Conservation (phyloP, 2,888 invertebrate genomes). For the Gonocerus acuteangulatus region DNA sequence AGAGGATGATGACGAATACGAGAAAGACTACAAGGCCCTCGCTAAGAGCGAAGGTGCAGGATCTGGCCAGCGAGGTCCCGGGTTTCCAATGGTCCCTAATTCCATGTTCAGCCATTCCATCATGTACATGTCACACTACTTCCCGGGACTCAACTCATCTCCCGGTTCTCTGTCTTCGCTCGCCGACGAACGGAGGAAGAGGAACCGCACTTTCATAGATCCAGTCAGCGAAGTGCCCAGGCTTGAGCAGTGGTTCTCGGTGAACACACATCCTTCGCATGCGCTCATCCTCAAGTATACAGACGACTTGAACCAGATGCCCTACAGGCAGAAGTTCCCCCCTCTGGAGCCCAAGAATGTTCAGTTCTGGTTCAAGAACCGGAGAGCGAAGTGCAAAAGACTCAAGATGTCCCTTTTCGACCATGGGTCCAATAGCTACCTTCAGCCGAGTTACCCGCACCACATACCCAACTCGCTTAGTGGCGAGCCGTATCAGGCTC, state of each 20-base stretch:
- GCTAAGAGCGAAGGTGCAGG: slow-evolving; percentile 22
- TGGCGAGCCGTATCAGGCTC: slow-evolving; percentile 36
- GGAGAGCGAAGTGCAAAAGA: slow-evolving; percentile 95
- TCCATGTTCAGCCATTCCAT: slow-evolving; percentile 84
- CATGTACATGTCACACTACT: slow-evolving; percentile 87
- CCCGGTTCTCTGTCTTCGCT: slow-evolving; percentile 43
- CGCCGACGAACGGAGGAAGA: slow-evolving; percentile 75
- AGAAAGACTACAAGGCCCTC: slow-evolving; percentile 39
- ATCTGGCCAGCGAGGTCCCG: slow-evolving; percentile 38
- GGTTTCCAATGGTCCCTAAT: slow-evolving; percentile 74
- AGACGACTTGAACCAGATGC: slow-evolving; percentile 92
- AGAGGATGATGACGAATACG: slow-evolving; percentile 46
- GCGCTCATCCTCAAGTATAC: slow-evolving; percentile 96
- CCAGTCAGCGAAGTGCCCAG: slow-evolving; percentile 95
- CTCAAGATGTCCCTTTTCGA: slow-evolving; percentile 85
- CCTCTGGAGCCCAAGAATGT: slow-evolving; percentile 98
- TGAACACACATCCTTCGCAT: slow-evolving; percentile 97
- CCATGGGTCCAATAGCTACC: slow-evolving; percentile 39
- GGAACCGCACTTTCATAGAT: slow-evolving; percentile 97
- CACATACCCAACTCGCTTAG: slow-evolving; percentile 36
- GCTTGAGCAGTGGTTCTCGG: slow-evolving; percentile 89
- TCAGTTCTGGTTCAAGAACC: slow-evolving; percentile 99
- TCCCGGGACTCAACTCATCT: slow-evolving; percentile 56
- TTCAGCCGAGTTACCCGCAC: slow-evolving; percentile 36
- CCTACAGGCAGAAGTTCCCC: slow-evolving; percentile 96